Evolutionary conservation across 2,888 invertebrate species (phyloP).

Genomic region (Cataglyphis altisquamis): DNA sequence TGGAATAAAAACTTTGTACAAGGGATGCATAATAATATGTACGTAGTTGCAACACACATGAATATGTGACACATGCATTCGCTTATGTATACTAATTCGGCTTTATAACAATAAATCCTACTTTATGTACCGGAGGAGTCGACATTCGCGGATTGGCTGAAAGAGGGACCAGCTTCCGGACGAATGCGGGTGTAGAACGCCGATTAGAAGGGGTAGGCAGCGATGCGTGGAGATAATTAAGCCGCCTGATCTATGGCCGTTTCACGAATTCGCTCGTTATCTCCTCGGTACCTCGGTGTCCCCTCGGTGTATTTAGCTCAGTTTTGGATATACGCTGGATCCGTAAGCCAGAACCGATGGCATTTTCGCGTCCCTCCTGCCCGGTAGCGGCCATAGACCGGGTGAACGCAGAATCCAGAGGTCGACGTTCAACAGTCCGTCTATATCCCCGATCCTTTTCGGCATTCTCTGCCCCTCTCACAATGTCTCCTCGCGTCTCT

Average conservation of each 20-base stretch:
- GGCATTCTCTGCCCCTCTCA: slow-evolving; percentile 59
- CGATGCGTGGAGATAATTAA: slow-evolving; percentile 86
- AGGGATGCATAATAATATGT: not conserved
- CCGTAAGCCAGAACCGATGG: slow-evolving; percentile 76
- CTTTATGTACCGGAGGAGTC: slow-evolving; percentile 52
- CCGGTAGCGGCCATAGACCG: slow-evolving; percentile 57
- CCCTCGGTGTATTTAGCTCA: slow-evolving; percentile 82
- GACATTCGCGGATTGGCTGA: slow-evolving; percentile 61
- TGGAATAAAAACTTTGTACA: not conserved
- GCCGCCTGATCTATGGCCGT: slow-evolving; percentile 85
- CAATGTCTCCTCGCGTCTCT: slow-evolving; percentile 30
- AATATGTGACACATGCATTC: not conserved
- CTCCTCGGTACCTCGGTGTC: slow-evolving; percentile 82
- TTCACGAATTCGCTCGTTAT: slow-evolving; percentile 87
- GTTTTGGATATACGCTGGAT: slow-evolving; percentile 81
- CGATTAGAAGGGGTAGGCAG: slow-evolving; percentile 80
- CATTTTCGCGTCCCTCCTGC: slow-evolving; percentile 61
- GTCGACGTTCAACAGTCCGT: slow-evolving; percentile 85
- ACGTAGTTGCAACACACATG: not conserved
- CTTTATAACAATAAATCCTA: slow-evolving; percentile 31
- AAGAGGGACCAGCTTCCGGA: slow-evolving; percentile 65
- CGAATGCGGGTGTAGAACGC: slow-evolving; percentile 74
- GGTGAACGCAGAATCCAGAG: slow-evolving; percentile 83
- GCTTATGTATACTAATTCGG: slow-evolving; percentile 24
- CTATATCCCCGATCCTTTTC: slow-evolving; percentile 81